Evolutionary conservation across 2,888 invertebrate genomes (phyloP).

Genomic region (Drosophila phalerata): DNA sequence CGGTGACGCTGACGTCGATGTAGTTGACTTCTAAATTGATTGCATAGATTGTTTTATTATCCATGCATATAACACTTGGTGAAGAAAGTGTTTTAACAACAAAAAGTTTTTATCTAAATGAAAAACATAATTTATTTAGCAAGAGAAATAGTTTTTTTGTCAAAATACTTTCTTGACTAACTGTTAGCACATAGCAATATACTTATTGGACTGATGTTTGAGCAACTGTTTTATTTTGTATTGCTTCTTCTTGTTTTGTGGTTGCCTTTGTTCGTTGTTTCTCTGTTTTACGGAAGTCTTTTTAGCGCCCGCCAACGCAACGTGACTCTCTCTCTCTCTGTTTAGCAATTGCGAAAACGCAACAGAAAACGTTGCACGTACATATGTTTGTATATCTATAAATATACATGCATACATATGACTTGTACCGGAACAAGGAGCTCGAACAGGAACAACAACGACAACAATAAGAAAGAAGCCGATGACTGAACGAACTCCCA

Average conservation of each 20-base stretch:
- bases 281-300: constrained; percentile 62
- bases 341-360: constrained; percentile 46
- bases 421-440: constrained; percentile 38
- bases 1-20: constrained; percentile 1
- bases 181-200: neutral
- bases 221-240: constrained; percentile 57
- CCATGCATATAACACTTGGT: constrained; percentile 9
- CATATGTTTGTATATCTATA: too few species aligned
- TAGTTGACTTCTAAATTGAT: constrained; percentile 60
- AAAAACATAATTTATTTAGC: too few species aligned
- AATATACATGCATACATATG: constrained; percentile 12
- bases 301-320: constrained; percentile 72
- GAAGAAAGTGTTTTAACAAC: too few species aligned
- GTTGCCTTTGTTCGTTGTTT: constrained; percentile 48
- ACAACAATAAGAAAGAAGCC: constrained; percentile 48
- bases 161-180: too few species aligned
- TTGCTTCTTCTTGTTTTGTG: constrained; percentile 24
- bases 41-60: constrained; percentile 56
- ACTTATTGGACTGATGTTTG: constrained; percentile 48
- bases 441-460: constrained; percentile 36
- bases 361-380: constrained; percentile 17
- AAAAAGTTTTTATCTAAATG: too few species aligned
- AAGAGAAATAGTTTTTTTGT: too few species aligned
- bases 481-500: constrained; percentile 52
- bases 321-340: constrained; percentile 70